Conservation (phyloP, 2,888 invertebrate genomes). For the Malacosoma neustria region DNA sequence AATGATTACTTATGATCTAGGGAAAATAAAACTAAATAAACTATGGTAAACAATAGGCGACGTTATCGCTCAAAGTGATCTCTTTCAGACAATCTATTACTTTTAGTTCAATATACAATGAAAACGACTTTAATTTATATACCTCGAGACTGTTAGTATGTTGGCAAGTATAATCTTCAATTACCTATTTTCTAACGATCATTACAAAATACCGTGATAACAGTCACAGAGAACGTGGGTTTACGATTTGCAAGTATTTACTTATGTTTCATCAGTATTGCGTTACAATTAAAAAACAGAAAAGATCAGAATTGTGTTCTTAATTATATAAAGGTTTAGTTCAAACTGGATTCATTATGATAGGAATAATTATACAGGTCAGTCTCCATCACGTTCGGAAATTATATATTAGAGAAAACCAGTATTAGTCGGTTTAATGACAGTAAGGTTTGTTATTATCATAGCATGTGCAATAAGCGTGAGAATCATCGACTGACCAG, state of each 20-base stretch:
- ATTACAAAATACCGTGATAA: background rate
- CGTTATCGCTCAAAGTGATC: no score
- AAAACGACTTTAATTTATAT: no score
- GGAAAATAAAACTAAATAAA: no score
- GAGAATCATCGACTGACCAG: background rate
- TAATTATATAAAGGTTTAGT: background rate
- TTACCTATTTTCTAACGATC: background rate
- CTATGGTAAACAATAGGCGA: no score
- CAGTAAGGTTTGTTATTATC: background rate
- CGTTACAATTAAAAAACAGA: background rate
- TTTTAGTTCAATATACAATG: no score
- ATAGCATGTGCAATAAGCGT: background rate
- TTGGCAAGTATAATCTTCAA: no score
- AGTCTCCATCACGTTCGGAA: background rate
- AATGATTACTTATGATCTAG: no score
- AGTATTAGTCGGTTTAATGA: background rate
- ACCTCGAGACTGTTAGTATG: no score
- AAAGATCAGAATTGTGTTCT: background rate
- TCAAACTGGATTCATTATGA: background rate
- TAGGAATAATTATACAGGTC: background rate
- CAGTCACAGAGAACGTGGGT: background rate
- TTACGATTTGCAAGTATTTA: background rate
- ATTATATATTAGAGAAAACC: background rate
- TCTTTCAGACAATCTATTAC: no score
- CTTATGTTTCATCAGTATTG: background rate